phyloP scores from a whole-genome alignment of 2,888 invertebrate genomes.

The Ormia ochracea region DNA sequence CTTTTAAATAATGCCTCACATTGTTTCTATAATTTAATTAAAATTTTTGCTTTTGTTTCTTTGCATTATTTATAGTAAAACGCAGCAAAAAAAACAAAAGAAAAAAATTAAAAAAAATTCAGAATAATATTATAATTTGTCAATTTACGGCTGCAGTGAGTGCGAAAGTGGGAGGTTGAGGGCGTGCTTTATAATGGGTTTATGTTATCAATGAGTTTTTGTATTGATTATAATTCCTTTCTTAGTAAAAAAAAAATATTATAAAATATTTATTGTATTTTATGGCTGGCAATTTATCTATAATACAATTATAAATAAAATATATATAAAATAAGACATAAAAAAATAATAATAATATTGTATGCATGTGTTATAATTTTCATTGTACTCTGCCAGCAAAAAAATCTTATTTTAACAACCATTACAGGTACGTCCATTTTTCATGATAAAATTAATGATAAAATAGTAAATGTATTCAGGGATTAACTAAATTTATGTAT shows the following conservation, averaged over 20 bases:
- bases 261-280: conserved; percentile 45
- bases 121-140: conserved; percentile 61
- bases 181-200: conserved; percentile 43
- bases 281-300: conserved; percentile 56
- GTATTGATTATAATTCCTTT: not conserved
- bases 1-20: conserved; percentile 57
- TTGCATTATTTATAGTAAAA: conserved; percentile 31
- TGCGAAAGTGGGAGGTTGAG: not conserved
- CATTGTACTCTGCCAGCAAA: too few species aligned
- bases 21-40: conserved; percentile 62
- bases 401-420: too few species aligned
- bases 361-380: too few species aligned
- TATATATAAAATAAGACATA: conserved; percentile 15
- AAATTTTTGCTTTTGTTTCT: conserved; percentile 40
- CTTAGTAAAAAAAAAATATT: conserved; percentile 26
- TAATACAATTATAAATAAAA: conserved; percentile 58
- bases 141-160: conserved; percentile 41
- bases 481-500: not conserved
- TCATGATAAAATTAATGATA: conserved; percentile 12
- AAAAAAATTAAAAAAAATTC: too few species aligned
- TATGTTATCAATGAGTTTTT: conserved; percentile 55
- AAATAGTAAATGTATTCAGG: not conserved
- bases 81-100: conserved; percentile 22
- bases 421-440: too few species aligned
- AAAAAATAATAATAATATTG: not conserved